phyloP scores from a whole-genome alignment of 2,113 vertebrate species.

The Macrotis lagotis region DNA sequence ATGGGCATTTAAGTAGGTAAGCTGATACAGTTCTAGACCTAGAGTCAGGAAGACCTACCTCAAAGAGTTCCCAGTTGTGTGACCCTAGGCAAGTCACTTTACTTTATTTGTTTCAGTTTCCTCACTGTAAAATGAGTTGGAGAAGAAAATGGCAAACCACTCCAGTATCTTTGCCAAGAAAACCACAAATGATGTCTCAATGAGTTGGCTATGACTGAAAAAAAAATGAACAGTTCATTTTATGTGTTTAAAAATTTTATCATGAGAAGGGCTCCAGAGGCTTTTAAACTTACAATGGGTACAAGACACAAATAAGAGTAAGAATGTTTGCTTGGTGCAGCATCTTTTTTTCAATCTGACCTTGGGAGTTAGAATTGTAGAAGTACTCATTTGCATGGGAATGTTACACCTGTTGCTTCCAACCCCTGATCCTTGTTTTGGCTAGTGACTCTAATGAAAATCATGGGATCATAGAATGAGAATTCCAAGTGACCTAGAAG shows the following conservation, averaged over 20 bases:
- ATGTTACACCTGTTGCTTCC: not conserved
- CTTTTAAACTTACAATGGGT: not conserved
- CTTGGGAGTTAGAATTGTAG: not conserved
- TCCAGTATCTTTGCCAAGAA: too few species aligned
- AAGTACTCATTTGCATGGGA: slow-evolving; percentile 13
- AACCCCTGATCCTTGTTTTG: not conserved
- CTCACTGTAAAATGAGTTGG: not conserved
- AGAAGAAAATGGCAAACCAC: not conserved
- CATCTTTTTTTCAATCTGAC: slow-evolving; percentile 15
- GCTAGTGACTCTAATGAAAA: not conserved
- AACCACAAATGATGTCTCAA: not conserved
- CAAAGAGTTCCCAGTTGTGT: not conserved
- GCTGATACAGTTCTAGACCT: not conserved
- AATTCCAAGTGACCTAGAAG: not conserved
- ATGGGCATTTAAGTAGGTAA: not conserved
- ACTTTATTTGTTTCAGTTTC: not conserved
- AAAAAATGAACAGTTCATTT: too few species aligned
- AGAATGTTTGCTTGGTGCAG: not conserved
- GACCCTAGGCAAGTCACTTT: not conserved
- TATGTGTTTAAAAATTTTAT: not conserved
- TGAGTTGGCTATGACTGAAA: not conserved
- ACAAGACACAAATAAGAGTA: not conserved
- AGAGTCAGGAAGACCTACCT: not conserved
- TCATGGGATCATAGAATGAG: not conserved
- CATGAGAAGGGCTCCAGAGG: not conserved